Evolutionary conservation across 2,888 invertebrate genomes (phyloP).

Genomic region (Bimastos eiseni): DNA sequence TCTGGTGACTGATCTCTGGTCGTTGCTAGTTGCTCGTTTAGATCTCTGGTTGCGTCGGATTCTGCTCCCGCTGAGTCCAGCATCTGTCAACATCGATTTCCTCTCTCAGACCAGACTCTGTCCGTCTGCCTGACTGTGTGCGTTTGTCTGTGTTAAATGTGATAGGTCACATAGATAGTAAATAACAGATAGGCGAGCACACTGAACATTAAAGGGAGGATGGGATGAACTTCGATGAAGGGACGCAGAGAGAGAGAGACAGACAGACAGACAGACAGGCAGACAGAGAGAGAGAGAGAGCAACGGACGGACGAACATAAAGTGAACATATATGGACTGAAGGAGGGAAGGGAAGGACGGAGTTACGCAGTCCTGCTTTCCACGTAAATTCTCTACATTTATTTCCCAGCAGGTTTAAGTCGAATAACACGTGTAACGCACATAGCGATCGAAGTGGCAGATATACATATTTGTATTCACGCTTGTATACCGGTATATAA

Average conservation of each 20-base stretch:
- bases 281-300: too few relatives aligned
- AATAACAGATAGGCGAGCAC: not conserved
- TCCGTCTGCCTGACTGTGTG: not conserved
- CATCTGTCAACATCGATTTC: not conserved
- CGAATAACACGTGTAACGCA: not conserved
- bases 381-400: not conserved
- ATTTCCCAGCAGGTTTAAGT: not conserved
- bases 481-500: too few relatives aligned
- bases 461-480: too few relatives aligned
- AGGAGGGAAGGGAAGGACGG: not conserved
- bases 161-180: not conserved
- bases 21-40: not conserved
- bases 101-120: not conserved
- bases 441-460: not conserved
- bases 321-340: not conserved
- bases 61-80: not conserved
- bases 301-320: too few relatives aligned
- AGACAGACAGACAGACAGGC: too few relatives aligned
- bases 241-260: too few relatives aligned
- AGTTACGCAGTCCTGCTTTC: not conserved
- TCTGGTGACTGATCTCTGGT: not conserved
- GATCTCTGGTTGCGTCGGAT: not conserved
- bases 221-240: too few relatives aligned
- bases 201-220: not conserved
- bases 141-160: not conserved